Evolutionary conservation across 1,140 invertebrate genomes (phyloP).

Genomic region (Drosophila takahashii): DNA sequence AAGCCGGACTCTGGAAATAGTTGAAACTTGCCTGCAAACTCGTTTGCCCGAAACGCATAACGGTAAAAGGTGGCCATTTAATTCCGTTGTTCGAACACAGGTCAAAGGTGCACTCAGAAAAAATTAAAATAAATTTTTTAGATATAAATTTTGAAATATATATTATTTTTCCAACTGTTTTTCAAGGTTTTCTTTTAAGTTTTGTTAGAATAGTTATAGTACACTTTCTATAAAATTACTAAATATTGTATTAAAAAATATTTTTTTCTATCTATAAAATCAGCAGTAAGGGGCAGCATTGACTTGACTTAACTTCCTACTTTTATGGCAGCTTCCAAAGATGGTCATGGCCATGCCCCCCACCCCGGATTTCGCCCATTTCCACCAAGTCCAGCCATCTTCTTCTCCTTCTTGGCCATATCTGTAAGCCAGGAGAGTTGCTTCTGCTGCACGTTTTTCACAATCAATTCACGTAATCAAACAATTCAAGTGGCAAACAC

Average conservation of each 20-base stretch:
- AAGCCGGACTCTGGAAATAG: conserved; percentile 16
- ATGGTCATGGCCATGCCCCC: conserved; percentile 19
- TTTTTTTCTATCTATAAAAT: not conserved
- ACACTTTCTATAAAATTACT: too few species aligned
- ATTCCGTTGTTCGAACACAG: conserved; percentile 69
- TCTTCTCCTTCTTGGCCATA: conserved; percentile 7
- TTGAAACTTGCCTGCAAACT: conserved; percentile 26
- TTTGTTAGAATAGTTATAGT: too few species aligned
- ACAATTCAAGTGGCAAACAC: conserved; percentile 84
- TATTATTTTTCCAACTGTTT: too few species aligned
- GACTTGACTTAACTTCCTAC: conserved; percentile 36
- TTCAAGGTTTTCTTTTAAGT: too few species aligned
- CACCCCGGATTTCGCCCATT: not conserved
- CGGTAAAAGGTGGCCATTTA: conserved; percentile 67
- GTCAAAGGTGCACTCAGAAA: conserved; percentile 17
- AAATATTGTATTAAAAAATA: not conserved
- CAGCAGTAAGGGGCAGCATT: conserved; percentile 16
- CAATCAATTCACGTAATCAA: conserved; percentile 84
- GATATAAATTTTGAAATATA: too few species aligned
- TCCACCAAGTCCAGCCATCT: conserved; percentile 3
- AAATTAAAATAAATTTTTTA: not conserved
- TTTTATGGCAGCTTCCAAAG: conserved; percentile 49
- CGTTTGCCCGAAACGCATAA: conserved; percentile 36
- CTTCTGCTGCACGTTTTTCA: conserved; percentile 80
- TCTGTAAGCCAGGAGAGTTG: conserved; percentile 52